Evolutionary conservation across 1,140 invertebrate species (phyloP).

Genomic region (Lethocerus indicus): DNA sequence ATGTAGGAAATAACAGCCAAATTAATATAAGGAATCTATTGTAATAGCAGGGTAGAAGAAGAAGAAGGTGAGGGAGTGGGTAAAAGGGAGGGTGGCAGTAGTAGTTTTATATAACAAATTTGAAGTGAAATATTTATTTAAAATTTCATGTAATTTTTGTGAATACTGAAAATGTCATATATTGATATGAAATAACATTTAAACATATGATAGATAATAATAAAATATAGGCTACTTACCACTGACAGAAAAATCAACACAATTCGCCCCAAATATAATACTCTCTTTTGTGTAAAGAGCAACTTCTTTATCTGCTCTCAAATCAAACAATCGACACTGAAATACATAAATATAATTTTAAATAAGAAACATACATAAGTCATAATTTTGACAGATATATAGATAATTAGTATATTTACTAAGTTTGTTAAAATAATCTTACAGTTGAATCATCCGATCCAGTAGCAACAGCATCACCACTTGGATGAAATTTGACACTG

Average conservation of each 20-base stretch:
- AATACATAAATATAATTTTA: slow-evolving; percentile 18
- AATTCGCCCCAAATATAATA: slow-evolving; percentile 96
- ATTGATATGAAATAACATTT: no score
- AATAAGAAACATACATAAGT: slow-evolving; percentile 5
- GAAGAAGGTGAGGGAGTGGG: no score
- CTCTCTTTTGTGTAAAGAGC: slow-evolving; percentile 93
- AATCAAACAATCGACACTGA: slow-evolving; percentile 90
- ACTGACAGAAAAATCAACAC: slow-evolving; percentile 94
- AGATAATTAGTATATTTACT: background rate
- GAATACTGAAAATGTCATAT: no score
- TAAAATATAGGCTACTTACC: slow-evolving; percentile 33
- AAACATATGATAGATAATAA: background rate
- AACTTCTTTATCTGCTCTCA: slow-evolving; percentile 94
- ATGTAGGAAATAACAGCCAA: no score
- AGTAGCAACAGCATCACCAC: slow-evolving; percentile 94
- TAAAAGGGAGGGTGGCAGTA: no score
- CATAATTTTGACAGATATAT: no score
- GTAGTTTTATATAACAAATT: no score
- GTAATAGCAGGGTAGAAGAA: no score
- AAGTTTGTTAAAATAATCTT: slow-evolving; percentile 20
- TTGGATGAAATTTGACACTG: slow-evolving; percentile 97
- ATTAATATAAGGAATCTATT: no score
- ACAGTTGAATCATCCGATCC: slow-evolving; percentile 95
- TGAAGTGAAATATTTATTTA: no score
- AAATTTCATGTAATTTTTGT: no score